Conservation (phyloP, 2,797 vertebrate genomes). For the Jordanella pulchra region DNA sequence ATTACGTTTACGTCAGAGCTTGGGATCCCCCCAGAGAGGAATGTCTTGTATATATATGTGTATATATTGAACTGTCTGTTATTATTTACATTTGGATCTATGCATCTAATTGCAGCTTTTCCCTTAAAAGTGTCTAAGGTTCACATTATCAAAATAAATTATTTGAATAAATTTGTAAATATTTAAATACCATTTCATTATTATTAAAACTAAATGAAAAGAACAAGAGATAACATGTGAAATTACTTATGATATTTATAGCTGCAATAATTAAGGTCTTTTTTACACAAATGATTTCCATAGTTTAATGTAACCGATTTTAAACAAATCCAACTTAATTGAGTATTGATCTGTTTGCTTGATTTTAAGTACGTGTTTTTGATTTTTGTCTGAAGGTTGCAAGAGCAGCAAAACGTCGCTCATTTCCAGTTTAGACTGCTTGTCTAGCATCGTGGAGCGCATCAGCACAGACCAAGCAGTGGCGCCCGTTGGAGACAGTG, state of each 20-base stretch:
- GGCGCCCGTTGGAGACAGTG: constrained; percentile 56
- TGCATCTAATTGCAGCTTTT: neutral
- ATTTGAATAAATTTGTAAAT: no score
- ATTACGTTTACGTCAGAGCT: no score
- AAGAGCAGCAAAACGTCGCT: constrained; percentile 74
- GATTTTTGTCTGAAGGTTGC: constrained; percentile 74
- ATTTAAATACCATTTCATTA: neutral
- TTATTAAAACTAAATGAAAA: neutral
- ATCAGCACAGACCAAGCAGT: constrained; percentile 85
- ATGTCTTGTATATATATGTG: no score
- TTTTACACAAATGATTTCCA: no score
- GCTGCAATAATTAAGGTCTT: neutral
- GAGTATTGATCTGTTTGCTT: neutral
- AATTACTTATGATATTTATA: neutral
- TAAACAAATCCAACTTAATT: neutral
- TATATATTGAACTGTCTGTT: no score
- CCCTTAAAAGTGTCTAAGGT: neutral
- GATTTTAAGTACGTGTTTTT: neutral
- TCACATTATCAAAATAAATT: no score
- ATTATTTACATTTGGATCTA: no score
- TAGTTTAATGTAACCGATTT: no score
- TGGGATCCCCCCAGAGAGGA: no score
- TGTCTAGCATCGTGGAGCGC: constrained; percentile 92
- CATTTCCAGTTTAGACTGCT: constrained; percentile 89
- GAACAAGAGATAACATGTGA: neutral